Conservation (phyloP, 2,113 vertebrate species). For the Leucoraja erinaceus region DNA sequence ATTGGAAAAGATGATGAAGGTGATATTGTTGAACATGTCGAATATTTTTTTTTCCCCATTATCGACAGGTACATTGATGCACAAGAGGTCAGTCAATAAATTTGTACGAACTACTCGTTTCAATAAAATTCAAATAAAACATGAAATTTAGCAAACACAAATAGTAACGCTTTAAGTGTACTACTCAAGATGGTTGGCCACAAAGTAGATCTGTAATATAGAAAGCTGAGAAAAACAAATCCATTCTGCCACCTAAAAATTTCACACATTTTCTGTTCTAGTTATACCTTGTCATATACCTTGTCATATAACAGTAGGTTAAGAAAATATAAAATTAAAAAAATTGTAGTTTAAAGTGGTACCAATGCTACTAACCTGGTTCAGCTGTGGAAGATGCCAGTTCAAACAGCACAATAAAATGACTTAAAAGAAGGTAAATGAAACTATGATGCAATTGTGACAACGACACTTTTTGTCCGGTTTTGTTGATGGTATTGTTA, state of each 20-base stretch:
- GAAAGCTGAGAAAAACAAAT: not conserved
- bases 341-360: not conserved
- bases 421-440: not conserved
- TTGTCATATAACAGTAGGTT: not conserved
- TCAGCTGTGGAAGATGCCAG: too few species aligned
- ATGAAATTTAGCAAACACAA: not conserved
- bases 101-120: not conserved
- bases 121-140: not conserved
- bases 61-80: not conserved
- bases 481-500: not conserved
- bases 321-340: not conserved
- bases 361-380: not conserved
- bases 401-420: not conserved
- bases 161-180: not conserved
- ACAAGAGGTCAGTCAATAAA: not conserved
- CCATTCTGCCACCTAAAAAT: not conserved
- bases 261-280: not conserved
- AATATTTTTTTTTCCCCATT: not conserved
- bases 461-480: not conserved
- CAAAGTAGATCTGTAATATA: not conserved
- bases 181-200: not conserved
- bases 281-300: not conserved
- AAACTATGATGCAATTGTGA: not conserved
- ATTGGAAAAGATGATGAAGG: constrained; percentile 79
- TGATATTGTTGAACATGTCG: constrained; percentile 43